phyloP scores from a whole-genome alignment of 2,797 vertebrate genomes.

The Liasis olivaceus region DNA sequence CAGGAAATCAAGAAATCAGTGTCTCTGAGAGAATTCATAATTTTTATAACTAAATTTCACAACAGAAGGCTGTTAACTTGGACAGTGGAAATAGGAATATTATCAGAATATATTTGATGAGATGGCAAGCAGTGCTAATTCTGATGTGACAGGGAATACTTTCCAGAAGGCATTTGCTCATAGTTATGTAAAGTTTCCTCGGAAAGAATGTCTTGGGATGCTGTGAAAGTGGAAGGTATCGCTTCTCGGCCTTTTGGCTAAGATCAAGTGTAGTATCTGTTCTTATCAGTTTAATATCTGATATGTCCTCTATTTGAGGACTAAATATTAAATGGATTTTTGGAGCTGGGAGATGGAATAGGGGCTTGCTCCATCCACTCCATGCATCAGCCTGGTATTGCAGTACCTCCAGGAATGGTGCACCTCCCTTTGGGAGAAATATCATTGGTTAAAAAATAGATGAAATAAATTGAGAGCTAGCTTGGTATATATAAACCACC shows the following conservation, averaged over 20 bases:
- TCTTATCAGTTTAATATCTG: conserved; percentile 69
- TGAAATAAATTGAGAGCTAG: background rate
- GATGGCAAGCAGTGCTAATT: background rate
- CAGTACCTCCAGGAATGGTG: conserved; percentile 53
- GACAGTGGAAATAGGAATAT: background rate
- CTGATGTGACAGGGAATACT: background rate
- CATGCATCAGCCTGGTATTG: conserved; percentile 55
- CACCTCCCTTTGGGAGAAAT: background rate
- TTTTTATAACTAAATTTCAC: background rate
- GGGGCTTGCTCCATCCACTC: background rate
- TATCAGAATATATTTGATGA: background rate
- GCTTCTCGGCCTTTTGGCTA: background rate
- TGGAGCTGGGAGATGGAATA: conserved; percentile 64
- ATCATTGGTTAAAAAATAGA: background rate
- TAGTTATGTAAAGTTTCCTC: background rate
- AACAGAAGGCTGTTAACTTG: background rate
- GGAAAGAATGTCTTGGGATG: background rate
- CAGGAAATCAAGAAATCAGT: background rate
- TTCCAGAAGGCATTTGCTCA: background rate
- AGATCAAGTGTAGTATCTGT: conserved; percentile 4
- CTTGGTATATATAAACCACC: too few relatives aligned
- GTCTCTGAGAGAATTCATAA: background rate
- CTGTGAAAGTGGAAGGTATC: background rate
- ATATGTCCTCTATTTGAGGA: conserved; percentile 59
- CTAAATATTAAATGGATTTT: conserved; percentile 68